Evolutionary conservation across 2,888 invertebrate species (phyloP), one percentile per base, ranked within the genome.

Genomic region (Hyposoter dolosus): DNA sequence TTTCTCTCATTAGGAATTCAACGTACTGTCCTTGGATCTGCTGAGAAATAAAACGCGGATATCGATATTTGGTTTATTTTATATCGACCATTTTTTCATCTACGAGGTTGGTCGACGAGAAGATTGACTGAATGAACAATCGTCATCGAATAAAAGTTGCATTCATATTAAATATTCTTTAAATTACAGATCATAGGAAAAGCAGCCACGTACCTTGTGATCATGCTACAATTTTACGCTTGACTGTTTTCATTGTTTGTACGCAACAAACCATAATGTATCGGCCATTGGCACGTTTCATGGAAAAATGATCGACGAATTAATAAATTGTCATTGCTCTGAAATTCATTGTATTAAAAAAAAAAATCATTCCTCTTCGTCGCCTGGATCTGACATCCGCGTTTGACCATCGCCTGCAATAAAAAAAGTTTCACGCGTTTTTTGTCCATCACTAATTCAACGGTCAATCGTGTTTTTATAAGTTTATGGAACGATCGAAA

Each of bases 191-290:
- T 32, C 45, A 47, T 85, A 19, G 68, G 60, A n/a, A 69, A 47
- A 1, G 68, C 32, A 3, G 40, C 40, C 4, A 68, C 47, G 23
- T 69, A 75, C 15, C 17, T 83, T 6, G 65, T 69, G n/a, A 69
- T 83, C 69, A 83, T 79, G 83, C 69, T 83, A 28, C 79, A 83
- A 75, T 79, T 79, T 79, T 47, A 79, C n/a, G 43, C 47, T 40
- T 74, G 40, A 79, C 32, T 9, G 5, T 9, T 17, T 19, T 0
- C 63, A 19, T 71, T 17, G n/a, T 17, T 43, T 9, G 23, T 40
- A 60, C 28, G 1, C 50, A 53, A 5, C 17, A 15, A 65, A 50
- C 17, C 28, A 15, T 10, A 65, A n/a, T 40, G 19, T 23, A 60
- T 23, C 19, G 10, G 1, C 9, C 23, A 28, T 75, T 50, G 50